These are phyloP conservation scores for Chamaetylas fuelleborni DNA, from an alignment of 2,113 vertebrate genomes.

Conservation along the genomic window DNA sequence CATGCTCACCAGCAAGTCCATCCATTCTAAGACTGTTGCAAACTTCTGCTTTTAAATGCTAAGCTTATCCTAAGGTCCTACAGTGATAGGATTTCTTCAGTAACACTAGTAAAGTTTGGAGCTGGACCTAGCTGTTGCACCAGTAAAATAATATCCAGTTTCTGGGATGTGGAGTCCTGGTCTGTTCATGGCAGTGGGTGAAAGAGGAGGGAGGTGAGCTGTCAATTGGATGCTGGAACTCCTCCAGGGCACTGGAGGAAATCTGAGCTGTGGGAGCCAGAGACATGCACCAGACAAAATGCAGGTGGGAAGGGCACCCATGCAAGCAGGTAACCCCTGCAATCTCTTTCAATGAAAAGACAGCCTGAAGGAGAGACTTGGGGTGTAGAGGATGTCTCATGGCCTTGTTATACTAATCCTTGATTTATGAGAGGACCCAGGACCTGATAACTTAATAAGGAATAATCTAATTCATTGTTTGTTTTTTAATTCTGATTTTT, in stretches of 20 bases:
- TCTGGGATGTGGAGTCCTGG: neutral
- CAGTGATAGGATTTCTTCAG: neutral
- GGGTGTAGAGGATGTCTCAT: rapidly evolving
- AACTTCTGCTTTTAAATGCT: neutral
- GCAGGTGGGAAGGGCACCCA: neutral
- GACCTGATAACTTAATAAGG: neutral
- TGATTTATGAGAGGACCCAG: neutral
- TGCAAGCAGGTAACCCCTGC: neutral
- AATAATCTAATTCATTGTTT: neutral
- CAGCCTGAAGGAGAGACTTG: neutral
- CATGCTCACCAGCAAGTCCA: neutral
- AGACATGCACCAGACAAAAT: neutral
- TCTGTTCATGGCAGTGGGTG: neutral
- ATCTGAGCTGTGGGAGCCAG: neutral
- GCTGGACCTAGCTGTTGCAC: neutral
- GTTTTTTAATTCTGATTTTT: neutral
- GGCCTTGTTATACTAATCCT: neutral
- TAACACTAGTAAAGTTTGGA: neutral
- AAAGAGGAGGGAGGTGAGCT: neutral
- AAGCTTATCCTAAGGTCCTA: neutral
- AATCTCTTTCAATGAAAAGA: neutral
- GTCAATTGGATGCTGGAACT: rapidly evolving
- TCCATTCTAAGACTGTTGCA: neutral
- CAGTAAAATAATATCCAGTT: neutral
- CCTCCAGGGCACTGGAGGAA: neutral